Conservation (phyloP, 1,140 invertebrate species). For the Pseudomyrmex dendroicus region DNA sequence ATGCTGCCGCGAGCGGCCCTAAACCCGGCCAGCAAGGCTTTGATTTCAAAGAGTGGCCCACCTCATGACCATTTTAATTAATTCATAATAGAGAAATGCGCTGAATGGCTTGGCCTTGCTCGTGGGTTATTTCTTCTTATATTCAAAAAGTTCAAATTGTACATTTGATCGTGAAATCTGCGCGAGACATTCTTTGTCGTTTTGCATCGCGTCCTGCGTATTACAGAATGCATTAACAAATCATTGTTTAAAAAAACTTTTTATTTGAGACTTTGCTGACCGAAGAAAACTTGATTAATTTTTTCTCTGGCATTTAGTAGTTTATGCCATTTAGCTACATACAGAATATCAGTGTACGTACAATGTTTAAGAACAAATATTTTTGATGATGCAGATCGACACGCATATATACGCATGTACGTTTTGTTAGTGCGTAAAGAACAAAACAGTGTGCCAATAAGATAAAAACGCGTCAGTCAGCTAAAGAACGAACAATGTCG, state of each 20-base stretch:
- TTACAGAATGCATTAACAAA: neutral
- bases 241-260: conserved; percentile 5
- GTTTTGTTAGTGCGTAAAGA: too few species aligned
- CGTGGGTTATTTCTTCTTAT: conserved; percentile 79
- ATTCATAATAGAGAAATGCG: conserved; percentile 82
- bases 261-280: too few species aligned
- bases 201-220: neutral
- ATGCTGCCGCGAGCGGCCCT: conserved; percentile 84
- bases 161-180: conserved; percentile 58
- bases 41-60: conserved; percentile 88
- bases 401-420: too few species aligned
- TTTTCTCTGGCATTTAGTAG: too few species aligned
- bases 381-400: too few species aligned
- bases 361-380: too few species aligned
- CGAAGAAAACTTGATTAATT: too few species aligned
- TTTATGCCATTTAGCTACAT: too few species aligned
- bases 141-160: conserved; percentile 33
- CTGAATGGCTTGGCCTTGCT: conserved; percentile 82
- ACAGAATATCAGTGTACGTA: too few species aligned
- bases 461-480: too few species aligned
- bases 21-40: conserved; percentile 86
- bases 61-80: conserved; percentile 87
- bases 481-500: too few species aligned
- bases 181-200: conserved; percentile 60
- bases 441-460: too few species aligned